Evolutionary conservation across 2,888 invertebrate species (phyloP).

Genomic region (Leptura quadrifasciata): DNA sequence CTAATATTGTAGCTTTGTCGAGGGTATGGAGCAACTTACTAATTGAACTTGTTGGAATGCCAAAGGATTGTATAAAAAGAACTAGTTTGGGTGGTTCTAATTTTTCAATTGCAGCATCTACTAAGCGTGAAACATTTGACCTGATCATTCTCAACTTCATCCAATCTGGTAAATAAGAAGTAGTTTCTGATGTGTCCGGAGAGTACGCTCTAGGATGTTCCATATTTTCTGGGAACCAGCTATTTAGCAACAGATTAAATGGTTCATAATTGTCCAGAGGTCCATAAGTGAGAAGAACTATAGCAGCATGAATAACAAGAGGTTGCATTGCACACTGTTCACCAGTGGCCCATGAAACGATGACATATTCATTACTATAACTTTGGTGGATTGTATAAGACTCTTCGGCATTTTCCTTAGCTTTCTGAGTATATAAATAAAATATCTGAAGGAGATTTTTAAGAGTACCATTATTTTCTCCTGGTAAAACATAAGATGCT

Average conservation of each 20-base stretch:
- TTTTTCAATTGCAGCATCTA: slow-evolving; percentile 90
- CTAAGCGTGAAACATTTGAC: slow-evolving; percentile 86
- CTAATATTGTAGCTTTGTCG: slow-evolving; percentile 81
- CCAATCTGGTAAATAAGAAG: slow-evolving; percentile 93
- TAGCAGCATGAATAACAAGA: slow-evolving; percentile 88
- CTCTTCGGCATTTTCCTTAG: slow-evolving; percentile 79
- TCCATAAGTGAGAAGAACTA: slow-evolving; percentile 86
- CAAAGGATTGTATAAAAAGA: slow-evolving; percentile 96
- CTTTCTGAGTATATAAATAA: slow-evolving; percentile 84
- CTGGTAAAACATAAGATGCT: slow-evolving; percentile 81
- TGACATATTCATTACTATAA: slow-evolving; percentile 81
- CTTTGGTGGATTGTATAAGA: slow-evolving; percentile 76
- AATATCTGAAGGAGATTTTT: slow-evolving; percentile 84
- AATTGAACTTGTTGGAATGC: slow-evolving; percentile 93
- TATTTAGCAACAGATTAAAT: slow-evolving; percentile 77
- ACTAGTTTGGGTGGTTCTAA: slow-evolving; percentile 92
- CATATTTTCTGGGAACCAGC: slow-evolving; percentile 88
- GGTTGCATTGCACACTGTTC: slow-evolving; percentile 86
- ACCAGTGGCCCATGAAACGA: slow-evolving; percentile 86
- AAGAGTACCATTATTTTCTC: slow-evolving; percentile 77
- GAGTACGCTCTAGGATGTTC: slow-evolving; percentile 87
- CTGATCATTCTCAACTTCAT: slow-evolving; percentile 90
- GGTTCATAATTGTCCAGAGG: slow-evolving; percentile 73
- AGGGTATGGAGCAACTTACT: slow-evolving; percentile 75
- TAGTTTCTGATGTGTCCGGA: slow-evolving; percentile 88